Evolutionary conservation across 1,140 invertebrate species (phyloP).

Genomic region (Cherax destructor): DNA sequence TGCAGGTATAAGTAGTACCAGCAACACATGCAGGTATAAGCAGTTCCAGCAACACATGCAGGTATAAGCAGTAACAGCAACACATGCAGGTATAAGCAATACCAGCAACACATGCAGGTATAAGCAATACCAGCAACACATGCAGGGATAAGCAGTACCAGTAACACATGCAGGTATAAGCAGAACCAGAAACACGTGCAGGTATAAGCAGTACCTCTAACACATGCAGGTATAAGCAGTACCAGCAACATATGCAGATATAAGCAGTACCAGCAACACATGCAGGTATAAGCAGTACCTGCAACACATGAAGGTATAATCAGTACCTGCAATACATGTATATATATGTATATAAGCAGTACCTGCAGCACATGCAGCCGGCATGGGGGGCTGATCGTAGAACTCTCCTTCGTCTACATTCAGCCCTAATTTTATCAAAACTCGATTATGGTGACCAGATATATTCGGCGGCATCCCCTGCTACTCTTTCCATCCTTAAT

Average conservation of each 20-base stretch:
- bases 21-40: constrained; percentile 11
- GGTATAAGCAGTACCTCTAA: too few species aligned
- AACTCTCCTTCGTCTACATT: too few species aligned
- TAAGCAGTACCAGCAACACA: constrained; percentile 33
- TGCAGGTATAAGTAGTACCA: not conserved
- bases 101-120: too few species aligned
- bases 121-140: not conserved
- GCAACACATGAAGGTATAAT: not conserved
- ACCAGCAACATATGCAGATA: not conserved
- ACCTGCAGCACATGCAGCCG: too few species aligned
- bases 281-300: not conserved
- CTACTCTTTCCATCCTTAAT: too few species aligned
- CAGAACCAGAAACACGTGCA: too few species aligned
- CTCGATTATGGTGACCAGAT: too few species aligned
- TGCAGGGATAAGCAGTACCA: too few species aligned
- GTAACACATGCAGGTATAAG: not conserved
- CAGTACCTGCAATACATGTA: not conserved
- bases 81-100: not conserved
- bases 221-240: not conserved
- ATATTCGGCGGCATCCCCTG: too few species aligned
- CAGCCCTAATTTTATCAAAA: too few species aligned
- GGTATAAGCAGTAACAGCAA: not conserved
- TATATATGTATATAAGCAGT: too few species aligned
- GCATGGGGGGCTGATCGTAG: too few species aligned
- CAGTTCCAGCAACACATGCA: not conserved